Conservation (phyloP, 1,140 invertebrate species). For the Nautilus pompilius region DNA sequence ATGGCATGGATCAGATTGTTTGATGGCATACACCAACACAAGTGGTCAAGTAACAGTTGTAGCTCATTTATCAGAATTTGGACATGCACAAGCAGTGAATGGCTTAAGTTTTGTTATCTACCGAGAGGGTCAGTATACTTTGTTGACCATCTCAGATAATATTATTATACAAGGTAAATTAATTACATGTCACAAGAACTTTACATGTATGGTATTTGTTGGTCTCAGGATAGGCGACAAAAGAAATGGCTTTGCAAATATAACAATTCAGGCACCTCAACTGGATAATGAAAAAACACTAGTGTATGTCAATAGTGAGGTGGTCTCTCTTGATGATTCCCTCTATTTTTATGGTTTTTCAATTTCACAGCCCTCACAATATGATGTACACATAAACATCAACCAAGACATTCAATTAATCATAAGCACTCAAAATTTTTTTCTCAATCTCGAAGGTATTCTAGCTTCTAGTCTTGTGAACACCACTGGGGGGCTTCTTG, state of each 20-base stretch:
- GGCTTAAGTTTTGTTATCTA: slow-evolving; percentile 19
- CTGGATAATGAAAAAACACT: slow-evolving; percentile 6
- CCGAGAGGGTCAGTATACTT: slow-evolving; percentile 12
- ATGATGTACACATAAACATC: slow-evolving; percentile 13
- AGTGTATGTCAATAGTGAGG: slow-evolving; percentile 12
- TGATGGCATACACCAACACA: slow-evolving; percentile 14
- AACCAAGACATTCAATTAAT: slow-evolving; percentile 5
- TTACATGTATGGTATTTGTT: slow-evolving; percentile 22
- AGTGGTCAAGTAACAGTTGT: background rate
- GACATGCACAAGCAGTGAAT: slow-evolving; percentile 20
- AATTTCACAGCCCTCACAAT: slow-evolving; percentile 10
- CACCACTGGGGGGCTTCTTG: slow-evolving; percentile 14
- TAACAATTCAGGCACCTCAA: slow-evolving; percentile 14
- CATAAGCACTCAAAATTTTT: slow-evolving; percentile 13
- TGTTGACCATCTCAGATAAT: slow-evolving; percentile 16
- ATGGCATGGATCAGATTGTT: slow-evolving; percentile 26
- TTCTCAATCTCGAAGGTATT: slow-evolving; percentile 11
- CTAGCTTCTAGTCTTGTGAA: slow-evolving; percentile 5
- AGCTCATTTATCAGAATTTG: slow-evolving; percentile 11
- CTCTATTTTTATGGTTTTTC: slow-evolving; percentile 19
- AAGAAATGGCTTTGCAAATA: slow-evolving; percentile 14
- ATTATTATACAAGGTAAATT: slow-evolving; percentile 22
- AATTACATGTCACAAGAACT: slow-evolving; percentile 22
- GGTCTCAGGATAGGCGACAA: slow-evolving; percentile 19
- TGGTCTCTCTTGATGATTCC: slow-evolving; percentile 11